Evolutionary conservation across 2,113 vertebrate genomes (phyloP), one percentile per base, ranked within the genome.

Genomic region (Carassius gibelio): DNA sequence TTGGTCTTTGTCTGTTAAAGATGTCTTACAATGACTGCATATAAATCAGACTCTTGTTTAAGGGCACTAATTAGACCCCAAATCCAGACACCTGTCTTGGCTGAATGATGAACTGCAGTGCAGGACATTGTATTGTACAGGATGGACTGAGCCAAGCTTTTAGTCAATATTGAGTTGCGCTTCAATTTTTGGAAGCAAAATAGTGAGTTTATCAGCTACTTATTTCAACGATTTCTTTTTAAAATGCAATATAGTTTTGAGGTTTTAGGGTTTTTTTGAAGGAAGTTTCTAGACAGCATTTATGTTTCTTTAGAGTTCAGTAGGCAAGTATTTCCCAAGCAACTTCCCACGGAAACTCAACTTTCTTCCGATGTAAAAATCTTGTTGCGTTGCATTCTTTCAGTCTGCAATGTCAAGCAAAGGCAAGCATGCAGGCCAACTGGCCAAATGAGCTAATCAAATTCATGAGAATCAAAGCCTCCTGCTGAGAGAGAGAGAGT

Each of bases 11-110:
- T 38, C 26, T 83, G 64, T 14, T 64, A 13, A 80, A 59, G 30
- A 71, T 48, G 68, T 36, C 71, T 82, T 74, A 69, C 57, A 9
- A 48, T 3, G 42, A n/a, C 26, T 79, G 75, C 75, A 85, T 88
- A 85, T 75, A 74, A 72, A 85, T 77, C 52, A 36, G 23, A 26
- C 17, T 76, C 85, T 80, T 79, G 75, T 85, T 80, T 75, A 50
- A 75, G 48, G 71, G 83, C 30, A 13, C 76, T 86, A 79, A 88
- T 88, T 88, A 83, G 15, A 88, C 14, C 23, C 57, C 10, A 62
- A 79, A 85, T 72, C 76, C 79, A 15, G 80, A 78, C 87, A 79
- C 74, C 72, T 75, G 74, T 75, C 55, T 55, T 23, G 36, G 34
- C 17, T 21, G 74, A 82, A 52, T 55, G 42, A 82, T 55, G 19